Percentiles rank a stretch among this genome's conserved stretches.
These are phyloP conservation scores for Pangasianodon gigas DNA, from an alignment of 2,113 vertebrate genomes.

Conservation along the genomic window DNA sequence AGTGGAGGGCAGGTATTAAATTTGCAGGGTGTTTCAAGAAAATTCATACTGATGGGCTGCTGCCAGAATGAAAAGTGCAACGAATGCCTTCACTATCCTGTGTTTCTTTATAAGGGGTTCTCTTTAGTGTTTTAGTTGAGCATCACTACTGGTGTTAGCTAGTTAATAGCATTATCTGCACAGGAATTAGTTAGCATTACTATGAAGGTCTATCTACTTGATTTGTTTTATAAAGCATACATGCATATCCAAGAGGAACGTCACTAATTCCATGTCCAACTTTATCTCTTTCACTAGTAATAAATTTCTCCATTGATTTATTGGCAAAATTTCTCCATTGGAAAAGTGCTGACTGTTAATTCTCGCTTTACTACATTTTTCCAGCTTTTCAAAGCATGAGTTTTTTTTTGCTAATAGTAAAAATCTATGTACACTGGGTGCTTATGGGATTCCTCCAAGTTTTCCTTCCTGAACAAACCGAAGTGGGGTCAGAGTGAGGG, in stretches of 20 bases:
- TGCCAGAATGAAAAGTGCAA: not conserved
- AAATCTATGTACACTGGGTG: not conserved
- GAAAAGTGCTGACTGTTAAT: too few relatives aligned
- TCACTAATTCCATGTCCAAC: not conserved
- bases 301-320: not conserved
- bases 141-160: not conserved
- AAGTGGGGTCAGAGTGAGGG: not conserved
- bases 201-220: not conserved
- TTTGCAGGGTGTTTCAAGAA: not conserved
- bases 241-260: not conserved
- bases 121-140: not conserved
- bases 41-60: not conserved
- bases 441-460: not conserved
- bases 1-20: not conserved
- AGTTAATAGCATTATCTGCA: not conserved
- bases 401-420: not conserved
- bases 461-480: not conserved
- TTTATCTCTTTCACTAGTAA: not conserved
- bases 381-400: too few relatives aligned
- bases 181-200: not conserved
- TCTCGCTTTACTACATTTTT: too few relatives aligned
- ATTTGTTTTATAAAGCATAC: not conserved
- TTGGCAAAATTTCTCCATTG: not conserved
- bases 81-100: accelerated
- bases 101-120: not conserved